phyloP scores from a whole-genome alignment of 1,140 invertebrate genomes.

The Nilaparvata lugens region DNA sequence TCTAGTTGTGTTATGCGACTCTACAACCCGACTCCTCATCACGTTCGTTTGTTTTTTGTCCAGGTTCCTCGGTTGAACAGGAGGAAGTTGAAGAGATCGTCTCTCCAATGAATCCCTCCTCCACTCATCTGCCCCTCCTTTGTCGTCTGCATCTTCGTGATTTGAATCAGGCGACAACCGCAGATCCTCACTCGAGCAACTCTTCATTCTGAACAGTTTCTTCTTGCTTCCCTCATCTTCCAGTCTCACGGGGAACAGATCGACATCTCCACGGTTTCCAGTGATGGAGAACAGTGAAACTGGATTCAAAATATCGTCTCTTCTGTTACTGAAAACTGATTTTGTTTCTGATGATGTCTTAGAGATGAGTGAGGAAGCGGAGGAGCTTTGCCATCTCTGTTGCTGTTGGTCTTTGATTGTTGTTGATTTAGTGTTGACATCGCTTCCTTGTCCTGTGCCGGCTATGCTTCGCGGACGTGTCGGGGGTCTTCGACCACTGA shows the following conservation, averaged over 20 bases:
- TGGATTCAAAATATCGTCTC: constrained; percentile 10
- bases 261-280: not conserved
- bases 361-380: not conserved
- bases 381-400: not conserved
- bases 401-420: not conserved
- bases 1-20: constrained; percentile 23
- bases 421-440: not conserved
- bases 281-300: not conserved
- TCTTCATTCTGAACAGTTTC: constrained; percentile 11
- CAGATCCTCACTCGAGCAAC: constrained; percentile 18
- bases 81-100: constrained; percentile 51
- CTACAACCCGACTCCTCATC: not conserved
- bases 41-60: not conserved
- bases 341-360: not conserved
- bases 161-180: not conserved
- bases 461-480: constrained; percentile 34
- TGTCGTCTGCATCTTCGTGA: not conserved
- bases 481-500: constrained; percentile 37
- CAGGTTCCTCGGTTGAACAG: constrained; percentile 16
- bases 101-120: constrained; percentile 44
- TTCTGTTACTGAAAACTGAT: not conserved
- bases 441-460: not conserved
- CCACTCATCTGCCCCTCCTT: constrained; percentile 36
- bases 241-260: too few species aligned
- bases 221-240: not conserved